These are phyloP conservation scores for Mesopsocus fuscifrons DNA, from an alignment of 2,888 invertebrate genomes.

Conservation along the genomic window DNA sequence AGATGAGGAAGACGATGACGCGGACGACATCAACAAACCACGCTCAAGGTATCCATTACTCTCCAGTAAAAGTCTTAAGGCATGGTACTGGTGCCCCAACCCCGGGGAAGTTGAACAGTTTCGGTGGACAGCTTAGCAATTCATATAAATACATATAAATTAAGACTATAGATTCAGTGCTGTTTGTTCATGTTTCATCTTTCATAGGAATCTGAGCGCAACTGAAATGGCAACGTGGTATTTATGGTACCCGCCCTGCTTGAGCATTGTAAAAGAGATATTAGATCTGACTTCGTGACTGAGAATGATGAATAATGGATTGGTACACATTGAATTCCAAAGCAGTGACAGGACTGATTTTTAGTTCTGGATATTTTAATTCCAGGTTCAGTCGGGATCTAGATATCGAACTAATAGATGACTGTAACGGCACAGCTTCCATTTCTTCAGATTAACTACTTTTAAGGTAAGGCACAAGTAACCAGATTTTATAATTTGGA, in stretches of 20 bases:
- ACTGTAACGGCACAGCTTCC: background rate
- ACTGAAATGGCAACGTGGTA: too few species aligned
- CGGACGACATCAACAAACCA: slow-evolving; percentile 19
- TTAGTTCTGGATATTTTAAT: background rate
- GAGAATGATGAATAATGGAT: too few species aligned
- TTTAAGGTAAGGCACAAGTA: background rate
- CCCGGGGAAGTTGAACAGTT: too few species aligned
- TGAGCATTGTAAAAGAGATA: too few species aligned
- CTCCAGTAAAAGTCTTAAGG: slow-evolving; percentile 4
- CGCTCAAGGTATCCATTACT: slow-evolving; percentile 21
- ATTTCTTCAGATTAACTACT: slow-evolving; percentile 3
- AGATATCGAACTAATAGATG: slow-evolving; percentile 19
- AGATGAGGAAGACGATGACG: slow-evolving; percentile 19
- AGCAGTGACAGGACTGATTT: background rate
- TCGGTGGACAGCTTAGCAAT: too few species aligned
- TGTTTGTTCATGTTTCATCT: too few species aligned
- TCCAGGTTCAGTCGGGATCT: slow-evolving; percentile 32
- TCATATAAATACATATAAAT: too few species aligned
- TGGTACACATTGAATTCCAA: too few species aligned
- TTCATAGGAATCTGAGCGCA: too few species aligned
- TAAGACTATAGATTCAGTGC: too few species aligned
- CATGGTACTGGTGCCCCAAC: background rate
- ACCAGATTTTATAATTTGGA: slow-evolving; percentile 21
- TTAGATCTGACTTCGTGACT: too few species aligned
- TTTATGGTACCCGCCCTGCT: too few species aligned